Evolutionary conservation across 1,140 invertebrate genomes (phyloP).

Genomic region (Pristionchus pacificus): DNA sequence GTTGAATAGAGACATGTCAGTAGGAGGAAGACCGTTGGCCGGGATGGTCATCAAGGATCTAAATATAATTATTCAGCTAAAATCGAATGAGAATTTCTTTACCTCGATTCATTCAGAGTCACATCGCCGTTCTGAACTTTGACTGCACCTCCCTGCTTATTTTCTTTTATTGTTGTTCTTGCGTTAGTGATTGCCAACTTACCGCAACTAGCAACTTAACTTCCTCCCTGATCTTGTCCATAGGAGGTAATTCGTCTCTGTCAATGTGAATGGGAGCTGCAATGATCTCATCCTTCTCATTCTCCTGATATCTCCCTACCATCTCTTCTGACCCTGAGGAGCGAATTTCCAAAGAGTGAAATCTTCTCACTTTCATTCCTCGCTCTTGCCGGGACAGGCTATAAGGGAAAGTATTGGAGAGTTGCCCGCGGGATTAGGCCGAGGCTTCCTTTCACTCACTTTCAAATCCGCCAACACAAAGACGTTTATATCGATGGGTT

Average conservation of each 20-base stretch:
- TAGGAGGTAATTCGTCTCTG: background rate
- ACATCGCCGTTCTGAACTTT: background rate
- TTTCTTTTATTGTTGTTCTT: no score
- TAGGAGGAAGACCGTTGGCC: slow-evolving; percentile 27
- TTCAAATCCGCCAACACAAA: slow-evolving; percentile 37
- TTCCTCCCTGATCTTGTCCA: background rate
- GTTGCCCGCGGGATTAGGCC: slow-evolving; percentile 3
- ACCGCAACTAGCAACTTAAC: background rate
- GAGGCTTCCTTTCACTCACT: slow-evolving; percentile 19
- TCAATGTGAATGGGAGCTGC: background rate
- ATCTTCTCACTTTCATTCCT: background rate
- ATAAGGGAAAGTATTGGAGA: slow-evolving; percentile 9
- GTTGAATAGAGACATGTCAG: slow-evolving; percentile 16
- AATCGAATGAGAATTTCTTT: no score
- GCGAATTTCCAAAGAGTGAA: no score
- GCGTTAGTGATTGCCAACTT: no score
- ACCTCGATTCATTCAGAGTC: no score
- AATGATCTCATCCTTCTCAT: background rate
- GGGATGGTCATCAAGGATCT: slow-evolving; percentile 15
- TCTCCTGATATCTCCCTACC: slow-evolving; percentile 2
- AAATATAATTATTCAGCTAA: no score
- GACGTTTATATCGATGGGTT: slow-evolving; percentile 40
- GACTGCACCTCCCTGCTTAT: background rate
- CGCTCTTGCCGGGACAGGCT: background rate
- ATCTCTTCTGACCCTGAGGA: background rate